Conservation (phyloP, 2,888 invertebrate species). For the Caenorhabditis japonica region DNA sequence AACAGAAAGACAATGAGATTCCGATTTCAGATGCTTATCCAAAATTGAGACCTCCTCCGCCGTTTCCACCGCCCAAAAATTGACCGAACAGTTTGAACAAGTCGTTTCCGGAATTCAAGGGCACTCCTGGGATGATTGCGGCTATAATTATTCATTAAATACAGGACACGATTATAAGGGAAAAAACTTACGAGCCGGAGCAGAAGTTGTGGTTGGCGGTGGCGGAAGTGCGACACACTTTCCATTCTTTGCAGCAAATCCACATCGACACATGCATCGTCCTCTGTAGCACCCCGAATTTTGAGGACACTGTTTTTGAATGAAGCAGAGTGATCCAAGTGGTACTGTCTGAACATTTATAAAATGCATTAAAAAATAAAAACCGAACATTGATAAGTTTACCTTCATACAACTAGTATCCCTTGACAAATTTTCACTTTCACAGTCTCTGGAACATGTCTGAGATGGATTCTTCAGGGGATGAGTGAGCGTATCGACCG, state of each 20-base stretch:
- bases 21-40: conserved; percentile 12
- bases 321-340: conserved; percentile 75
- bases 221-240: conserved; percentile 72
- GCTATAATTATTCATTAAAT: conserved; percentile 45
- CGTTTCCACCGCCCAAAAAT: conserved; percentile 53
- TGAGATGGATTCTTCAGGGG: conserved; percentile 75
- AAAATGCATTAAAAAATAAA: no score
- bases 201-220: conserved; percentile 69
- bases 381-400: neutral
- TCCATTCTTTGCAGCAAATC: conserved; percentile 62
- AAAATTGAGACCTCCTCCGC: conserved; percentile 43
- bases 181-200: conserved; percentile 61
- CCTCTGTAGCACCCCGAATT: conserved; percentile 76
- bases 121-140: conserved; percentile 53
- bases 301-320: conserved; percentile 75
- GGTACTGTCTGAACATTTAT: conserved; percentile 60
- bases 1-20: conserved; percentile 26
- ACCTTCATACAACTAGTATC: conserved; percentile 75
- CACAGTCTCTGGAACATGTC: conserved; percentile 72
- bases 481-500: conserved; percentile 73
- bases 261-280: conserved; percentile 74
- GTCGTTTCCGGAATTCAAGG: conserved; percentile 53
- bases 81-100: conserved; percentile 57
- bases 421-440: conserved; percentile 68
- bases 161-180: no score